Conservation (phyloP, 2,888 invertebrate genomes). For the Leptopterna dolabrata region DNA sequence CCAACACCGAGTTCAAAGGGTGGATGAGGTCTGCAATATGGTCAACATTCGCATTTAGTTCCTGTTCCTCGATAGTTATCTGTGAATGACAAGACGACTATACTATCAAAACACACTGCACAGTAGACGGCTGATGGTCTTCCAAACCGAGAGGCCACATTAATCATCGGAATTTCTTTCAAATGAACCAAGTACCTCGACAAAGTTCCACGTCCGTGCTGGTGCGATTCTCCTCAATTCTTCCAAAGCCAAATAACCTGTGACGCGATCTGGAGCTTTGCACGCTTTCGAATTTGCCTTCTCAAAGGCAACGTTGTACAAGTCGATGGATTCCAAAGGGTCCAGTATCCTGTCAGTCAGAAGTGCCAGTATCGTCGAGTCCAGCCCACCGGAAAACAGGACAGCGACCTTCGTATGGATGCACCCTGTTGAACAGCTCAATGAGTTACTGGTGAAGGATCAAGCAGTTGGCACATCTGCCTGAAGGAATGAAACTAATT, state of each 20-base stretch:
- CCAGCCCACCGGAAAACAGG: constrained; percentile 97
- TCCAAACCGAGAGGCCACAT: too few relatives aligned
- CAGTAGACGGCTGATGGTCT: too few relatives aligned
- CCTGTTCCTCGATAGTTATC: constrained; percentile 78
- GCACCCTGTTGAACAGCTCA: constrained; percentile 66
- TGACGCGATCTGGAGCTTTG: constrained; percentile 84
- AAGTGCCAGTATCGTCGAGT: constrained; percentile 90
- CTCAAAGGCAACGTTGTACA: constrained; percentile 94
- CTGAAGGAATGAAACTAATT: too few relatives aligned
- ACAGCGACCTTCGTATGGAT: constrained; percentile 79
- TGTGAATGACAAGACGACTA: constrained; percentile 60
- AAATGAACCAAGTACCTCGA: constrained; percentile 70
- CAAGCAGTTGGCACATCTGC: too few relatives aligned
- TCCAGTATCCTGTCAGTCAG: constrained; percentile 79
- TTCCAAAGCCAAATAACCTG: constrained; percentile 77
- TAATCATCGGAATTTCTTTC: too few relatives aligned
- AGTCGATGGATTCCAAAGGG: constrained; percentile 79
- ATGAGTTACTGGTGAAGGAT: neutral
- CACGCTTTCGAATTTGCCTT: constrained; percentile 64
- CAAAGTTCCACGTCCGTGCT: constrained; percentile 83
- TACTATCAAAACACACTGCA: neutral
- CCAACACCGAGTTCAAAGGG: constrained; percentile 88
- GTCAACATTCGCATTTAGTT: constrained; percentile 73
- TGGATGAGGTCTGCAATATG: constrained; percentile 80
- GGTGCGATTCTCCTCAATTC: constrained; percentile 80